Evolutionary conservation across 2,888 invertebrate genomes (phyloP), one percentile per base, ranked within the genome.

Genomic region (Melanargia galathea): DNA sequence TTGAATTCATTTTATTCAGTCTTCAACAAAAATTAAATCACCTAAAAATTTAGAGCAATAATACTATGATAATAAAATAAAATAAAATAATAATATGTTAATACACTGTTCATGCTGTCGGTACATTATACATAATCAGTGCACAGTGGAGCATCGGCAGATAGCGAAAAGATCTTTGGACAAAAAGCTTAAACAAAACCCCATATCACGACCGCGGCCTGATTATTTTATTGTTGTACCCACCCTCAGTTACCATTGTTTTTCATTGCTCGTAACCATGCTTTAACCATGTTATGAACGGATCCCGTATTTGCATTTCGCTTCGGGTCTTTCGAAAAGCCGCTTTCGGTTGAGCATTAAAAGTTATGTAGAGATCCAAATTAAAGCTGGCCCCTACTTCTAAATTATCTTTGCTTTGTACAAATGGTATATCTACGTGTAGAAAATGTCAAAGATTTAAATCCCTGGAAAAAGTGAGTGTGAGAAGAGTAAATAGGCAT

Each of bases 131-230:
- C 82, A 82, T 75, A 78, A 81, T 84, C 78, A 83, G 83, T 83
- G 81, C 82, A 77, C 82, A 77, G 85, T 81, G 79, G 79, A 77
- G 73, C 79, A 80, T 77, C 77, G 72, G 76, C 70, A 80, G 82
- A 84, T 80, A 82, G 79, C 83, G 84, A 83, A 83, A 84, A 82
- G 82, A 82, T 81, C 76, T 75, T 70, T 73, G 58, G 76, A 79
- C 78, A 83, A 84, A 83, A 80, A 78, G 77, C 81, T 49, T 60
- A 79, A 81, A 79, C 78, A 81, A 83, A 78, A 79, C 76, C 65
- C 65, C 63, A 69, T 68, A 46, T 77, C 87, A 84, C 86, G 87
- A 86, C 78, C 72, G 75, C 66, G 72, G 65, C 65, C 75, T 75
- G 78, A 83, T 82, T 79, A 83, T 83, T 81, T 83, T 83, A 83